Conservation (phyloP, 2,113 vertebrate species). For the Probosciger aterrimus region DNA sequence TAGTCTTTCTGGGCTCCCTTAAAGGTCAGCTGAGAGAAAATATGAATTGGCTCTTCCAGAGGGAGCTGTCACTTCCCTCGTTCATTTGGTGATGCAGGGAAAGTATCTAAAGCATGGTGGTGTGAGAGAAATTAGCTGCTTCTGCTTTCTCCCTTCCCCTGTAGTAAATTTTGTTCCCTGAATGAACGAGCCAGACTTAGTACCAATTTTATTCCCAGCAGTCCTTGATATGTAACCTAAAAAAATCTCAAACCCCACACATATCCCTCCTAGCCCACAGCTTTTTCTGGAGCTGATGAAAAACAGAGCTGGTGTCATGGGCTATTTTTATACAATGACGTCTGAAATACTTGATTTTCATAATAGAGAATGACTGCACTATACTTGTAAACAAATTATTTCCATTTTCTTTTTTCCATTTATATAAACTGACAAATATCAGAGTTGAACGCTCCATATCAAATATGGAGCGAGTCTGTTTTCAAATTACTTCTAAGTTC, state of each 20-base stretch:
- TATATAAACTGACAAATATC: background rate
- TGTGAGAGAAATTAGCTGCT: background rate
- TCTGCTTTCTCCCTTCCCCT: background rate
- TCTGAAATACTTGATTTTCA: background rate
- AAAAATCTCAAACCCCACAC: background rate
- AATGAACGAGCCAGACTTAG: background rate
- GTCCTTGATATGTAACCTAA: background rate
- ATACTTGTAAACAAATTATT: background rate
- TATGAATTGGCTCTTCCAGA: background rate
- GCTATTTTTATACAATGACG: background rate
- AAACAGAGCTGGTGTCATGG: conserved; percentile 20
- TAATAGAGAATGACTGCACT: background rate
- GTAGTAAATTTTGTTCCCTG: background rate
- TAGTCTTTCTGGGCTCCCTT: conserved; percentile 19
- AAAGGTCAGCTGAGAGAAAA: conserved; percentile 25
- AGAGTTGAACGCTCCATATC: background rate
- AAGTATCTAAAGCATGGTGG: background rate
- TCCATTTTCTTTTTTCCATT: background rate
- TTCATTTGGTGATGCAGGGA: background rate
- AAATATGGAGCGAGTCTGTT: background rate
- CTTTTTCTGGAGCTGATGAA: conserved; percentile 19
- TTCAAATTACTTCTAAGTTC: background rate
- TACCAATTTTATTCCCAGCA: background rate
- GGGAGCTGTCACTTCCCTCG: background rate
- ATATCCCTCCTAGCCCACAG: background rate